Base-by-base conservation (phyloP, 2,888 invertebrate species). In the Macrosoma leucophasiata region DNA sequence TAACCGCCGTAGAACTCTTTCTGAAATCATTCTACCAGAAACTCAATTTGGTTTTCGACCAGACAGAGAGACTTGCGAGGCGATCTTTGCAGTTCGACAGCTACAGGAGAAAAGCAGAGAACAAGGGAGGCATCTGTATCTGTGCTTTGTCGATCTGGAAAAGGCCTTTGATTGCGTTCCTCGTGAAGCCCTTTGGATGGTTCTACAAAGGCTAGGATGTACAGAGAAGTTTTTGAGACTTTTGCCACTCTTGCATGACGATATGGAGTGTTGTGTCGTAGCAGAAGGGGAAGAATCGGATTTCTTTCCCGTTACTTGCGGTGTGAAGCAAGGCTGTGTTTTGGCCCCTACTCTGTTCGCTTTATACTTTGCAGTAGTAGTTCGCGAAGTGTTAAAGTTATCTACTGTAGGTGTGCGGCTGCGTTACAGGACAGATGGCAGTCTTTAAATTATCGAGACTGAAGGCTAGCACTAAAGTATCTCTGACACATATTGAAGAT, bases 321-420 rank as follows among this genome's bases (percentile, higher is more conserved):
- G 43, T 5, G 41, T 45, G 14, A 44, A 43, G 18, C 46, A 49
- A 26, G 43, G 42, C 3, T 43, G 41, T 12, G 43, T 46, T 1
- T 13, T 45, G 5, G 46, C 40, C 9, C 41, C 41, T 3, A 45
- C 46, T 17, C 29, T 48, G 17, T 43, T 43, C 11, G 33, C 41
- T 2, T n/a, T 37, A 9, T 34, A 34, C 25, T 29, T 41, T 24
- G 32, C 35, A 11, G 31, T 34, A 2, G 36, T 22, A 13, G 36
- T 41, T 14, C n/a, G 13, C n/a, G 34, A 41, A n/a, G 33, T 33
- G 8, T 23, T 33, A 13, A 20, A 39, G 10, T 2, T 6, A 13
- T 3, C 6, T 10, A 38, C 32, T 9, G 20, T 25, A 11, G 38
- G 39, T n/a, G 10, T 41, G 17, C 34, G 17, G 5, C 36, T 44